phyloP scores from a whole-genome alignment of 1,140 invertebrate genomes.

The Leptonema lineaticorne region DNA sequence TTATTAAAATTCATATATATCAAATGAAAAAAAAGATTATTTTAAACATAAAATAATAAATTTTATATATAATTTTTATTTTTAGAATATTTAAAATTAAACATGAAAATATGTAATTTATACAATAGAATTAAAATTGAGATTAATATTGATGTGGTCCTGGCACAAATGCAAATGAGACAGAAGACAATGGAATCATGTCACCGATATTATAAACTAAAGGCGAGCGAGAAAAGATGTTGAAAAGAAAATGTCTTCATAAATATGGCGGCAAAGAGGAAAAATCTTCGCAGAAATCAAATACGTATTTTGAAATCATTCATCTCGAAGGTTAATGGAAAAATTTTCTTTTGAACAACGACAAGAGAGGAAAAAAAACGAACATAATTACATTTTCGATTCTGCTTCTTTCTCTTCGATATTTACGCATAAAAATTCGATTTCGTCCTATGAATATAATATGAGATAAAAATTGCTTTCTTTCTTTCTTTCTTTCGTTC shows the following conservation, averaged over 20 bases:
- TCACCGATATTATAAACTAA: neutral
- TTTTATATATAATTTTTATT: neutral
- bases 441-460: slow-evolving; percentile 14
- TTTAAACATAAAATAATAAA: neutral
- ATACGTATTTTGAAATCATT: slow-evolving; percentile 15
- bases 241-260: neutral
- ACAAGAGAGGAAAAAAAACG: neutral
- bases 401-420: slow-evolving; percentile 5
- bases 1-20: neutral
- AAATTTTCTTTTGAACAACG: slow-evolving; percentile 4
- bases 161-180: neutral
- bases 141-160: no score
- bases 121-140: no score
- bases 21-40: neutral
- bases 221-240: neutral
- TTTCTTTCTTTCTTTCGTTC: neutral
- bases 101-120: neutral
- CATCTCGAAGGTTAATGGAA: slow-evolving; percentile 13
- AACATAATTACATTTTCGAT: slow-evolving; percentile 8
- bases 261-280: neutral
- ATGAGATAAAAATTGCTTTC: no score
- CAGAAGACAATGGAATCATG: slow-evolving; percentile 12
- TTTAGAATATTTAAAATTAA: neutral
- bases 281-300: slow-evolving; percentile 5
- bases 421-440: slow-evolving; percentile 9